Evolutionary conservation across 1,140 invertebrate genomes (phyloP).

Genomic region (Heterodera carotae): DNA sequence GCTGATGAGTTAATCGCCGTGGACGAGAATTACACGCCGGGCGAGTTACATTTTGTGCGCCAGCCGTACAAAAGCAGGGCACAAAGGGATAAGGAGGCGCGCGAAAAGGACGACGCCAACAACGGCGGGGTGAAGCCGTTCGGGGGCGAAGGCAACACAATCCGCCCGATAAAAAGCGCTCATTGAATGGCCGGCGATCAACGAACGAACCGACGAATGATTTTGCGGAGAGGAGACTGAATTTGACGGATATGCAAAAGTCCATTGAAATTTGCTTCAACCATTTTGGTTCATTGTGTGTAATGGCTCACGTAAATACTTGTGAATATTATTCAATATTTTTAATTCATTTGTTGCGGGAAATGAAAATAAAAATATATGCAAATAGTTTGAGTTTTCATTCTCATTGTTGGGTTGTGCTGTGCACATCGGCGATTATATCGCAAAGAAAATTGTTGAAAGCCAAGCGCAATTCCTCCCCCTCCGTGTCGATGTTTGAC

Average conservation of each 20-base stretch:
- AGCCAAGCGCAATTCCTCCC: constrained; percentile 46
- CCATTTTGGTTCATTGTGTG: not conserved
- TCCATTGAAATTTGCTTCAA: not conserved
- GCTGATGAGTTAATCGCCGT: constrained; percentile 31
- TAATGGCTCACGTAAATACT: not conserved
- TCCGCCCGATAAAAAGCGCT: not conserved
- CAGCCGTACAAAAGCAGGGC: constrained; percentile 57
- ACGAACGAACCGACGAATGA: no score
- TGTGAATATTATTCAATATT: not conserved
- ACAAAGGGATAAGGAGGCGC: constrained; percentile 33
- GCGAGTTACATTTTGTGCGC: constrained; percentile 55
- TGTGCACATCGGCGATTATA: constrained; percentile 41
- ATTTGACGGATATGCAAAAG: no score
- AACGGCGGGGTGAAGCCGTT: constrained; percentile 14
- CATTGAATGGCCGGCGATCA: not conserved
- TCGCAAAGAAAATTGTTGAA: constrained; percentile 54
- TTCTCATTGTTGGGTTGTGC: not conserved
- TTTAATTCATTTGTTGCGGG: not conserved
- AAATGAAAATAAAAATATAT: no score
- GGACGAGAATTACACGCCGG: constrained; percentile 46
- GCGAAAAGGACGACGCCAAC: constrained; percentile 9
- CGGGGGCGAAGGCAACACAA: constrained; percentile 23
- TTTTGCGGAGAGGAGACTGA: no score
- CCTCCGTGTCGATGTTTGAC: constrained; percentile 49
- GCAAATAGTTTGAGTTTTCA: not conserved